A percentile compares a stretch with the other conserved stretches of the same genome.
Conservation (phyloP, 2,797 vertebrate genomes). For the Nyctibius grandis region DNA sequence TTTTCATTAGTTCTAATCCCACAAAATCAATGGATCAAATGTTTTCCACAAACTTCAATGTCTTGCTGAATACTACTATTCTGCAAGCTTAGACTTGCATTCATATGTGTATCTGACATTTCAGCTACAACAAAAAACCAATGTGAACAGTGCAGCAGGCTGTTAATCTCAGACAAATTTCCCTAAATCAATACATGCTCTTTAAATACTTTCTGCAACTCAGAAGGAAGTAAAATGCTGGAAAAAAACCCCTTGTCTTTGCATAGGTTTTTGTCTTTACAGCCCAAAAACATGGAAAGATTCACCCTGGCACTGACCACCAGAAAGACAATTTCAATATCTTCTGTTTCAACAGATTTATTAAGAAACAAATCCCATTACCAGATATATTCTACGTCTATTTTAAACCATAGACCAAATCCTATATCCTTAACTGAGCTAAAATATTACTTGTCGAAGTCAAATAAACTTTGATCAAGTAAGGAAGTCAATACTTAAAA, state of each 20-base stretch:
- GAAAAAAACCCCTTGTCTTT: rapidly evolving
- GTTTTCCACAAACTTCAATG: neutral
- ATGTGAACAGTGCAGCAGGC: neutral
- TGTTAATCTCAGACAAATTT: conserved; percentile 32
- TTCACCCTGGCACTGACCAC: neutral
- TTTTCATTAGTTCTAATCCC: neutral
- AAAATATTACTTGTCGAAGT: neutral
- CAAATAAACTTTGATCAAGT: neutral
- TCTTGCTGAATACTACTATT: neutral
- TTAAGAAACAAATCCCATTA: neutral
- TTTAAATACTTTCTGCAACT: neutral
- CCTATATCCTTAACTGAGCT: neutral
- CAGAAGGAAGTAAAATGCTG: neutral
- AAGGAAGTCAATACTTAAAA: neutral
- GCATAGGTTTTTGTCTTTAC: neutral
- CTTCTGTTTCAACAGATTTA: neutral
- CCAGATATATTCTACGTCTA: neutral
- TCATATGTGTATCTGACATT: neutral
- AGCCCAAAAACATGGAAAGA: neutral
- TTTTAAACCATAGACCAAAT: neutral
- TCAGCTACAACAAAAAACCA: neutral
- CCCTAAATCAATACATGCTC: neutral
- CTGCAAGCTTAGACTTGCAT: neutral
- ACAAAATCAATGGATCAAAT: neutral
- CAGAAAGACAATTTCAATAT: neutral